Percentiles rank a stretch among this genome's conserved stretches.
These are phyloP conservation scores for Recurvirostra avosetta DNA, from an alignment of 2,113 vertebrate species.

Conservation along the genomic window DNA sequence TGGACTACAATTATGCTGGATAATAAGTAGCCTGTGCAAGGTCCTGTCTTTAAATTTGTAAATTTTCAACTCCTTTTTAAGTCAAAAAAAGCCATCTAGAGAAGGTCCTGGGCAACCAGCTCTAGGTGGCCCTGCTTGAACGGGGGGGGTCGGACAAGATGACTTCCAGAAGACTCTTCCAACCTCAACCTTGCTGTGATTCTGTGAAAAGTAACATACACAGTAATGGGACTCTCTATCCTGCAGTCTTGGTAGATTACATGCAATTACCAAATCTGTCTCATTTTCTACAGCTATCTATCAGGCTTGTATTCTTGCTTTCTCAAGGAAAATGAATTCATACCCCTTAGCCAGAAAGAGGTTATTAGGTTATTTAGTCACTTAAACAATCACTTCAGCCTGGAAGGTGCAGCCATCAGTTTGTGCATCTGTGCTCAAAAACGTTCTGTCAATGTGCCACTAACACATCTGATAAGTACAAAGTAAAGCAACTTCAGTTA, in stretches of 20 bases:
- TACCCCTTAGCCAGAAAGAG: neutral
- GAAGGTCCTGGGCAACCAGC: neutral
- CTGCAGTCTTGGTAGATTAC: neutral
- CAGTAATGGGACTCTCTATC: neutral
- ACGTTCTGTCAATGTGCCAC: neutral
- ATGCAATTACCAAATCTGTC: neutral
- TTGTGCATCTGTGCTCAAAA: neutral
- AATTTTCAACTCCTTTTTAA: neutral
- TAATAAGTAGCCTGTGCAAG: neutral
- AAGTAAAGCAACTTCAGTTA: neutral
- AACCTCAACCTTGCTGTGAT: neutral
- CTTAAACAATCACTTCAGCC: neutral
- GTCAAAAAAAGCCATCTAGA: neutral
- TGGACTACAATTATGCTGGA: neutral
- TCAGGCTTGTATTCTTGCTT: neutral
- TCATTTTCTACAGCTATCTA: neutral
- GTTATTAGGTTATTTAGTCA: neutral
- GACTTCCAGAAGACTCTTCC: neutral
- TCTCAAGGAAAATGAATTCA: neutral
- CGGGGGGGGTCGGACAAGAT: neutral
- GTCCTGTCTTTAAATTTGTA: neutral
- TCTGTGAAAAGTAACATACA: neutral
- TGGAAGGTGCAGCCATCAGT: neutral
- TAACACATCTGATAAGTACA: neutral
- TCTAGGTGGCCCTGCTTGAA: neutral